Base-by-base conservation (phyloP, 1,140 invertebrate genomes). In the Drosophila prosaltans region DNA sequence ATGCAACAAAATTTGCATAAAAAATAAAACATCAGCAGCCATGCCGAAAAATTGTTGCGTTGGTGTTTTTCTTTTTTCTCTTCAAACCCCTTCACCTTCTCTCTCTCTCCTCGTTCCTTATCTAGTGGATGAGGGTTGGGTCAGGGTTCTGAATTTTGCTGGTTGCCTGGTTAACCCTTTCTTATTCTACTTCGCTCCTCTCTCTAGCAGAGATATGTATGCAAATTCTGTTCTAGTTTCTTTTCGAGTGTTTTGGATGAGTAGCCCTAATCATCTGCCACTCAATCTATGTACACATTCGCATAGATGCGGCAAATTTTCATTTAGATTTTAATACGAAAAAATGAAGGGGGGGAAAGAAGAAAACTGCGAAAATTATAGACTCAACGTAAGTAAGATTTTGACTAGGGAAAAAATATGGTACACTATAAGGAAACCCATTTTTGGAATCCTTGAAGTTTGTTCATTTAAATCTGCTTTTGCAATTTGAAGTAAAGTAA, bases 1-100 rank as follows among this genome's bases (percentile, higher is more conserved):
- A 88, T 88, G 85, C 74, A 89, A 89, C 78, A 79, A 77, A 78
- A 88, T 88, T 88, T 88, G 84, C 84, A 88, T 84, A 89, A 89
- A 84, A 89, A 84, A 83, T 80, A 78, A 78, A 85, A 85, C 62
- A 82, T 76, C 72, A 79, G 69, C 71, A 73, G 68, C 74, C 71
- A 86, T 69, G 77, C 80, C 77, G 68, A 80, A 89, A 89, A 80
- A 84, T 88, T 86, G 83, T 86, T 86, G 83, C 76, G 68, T 86
- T 86, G 70, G 74, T 81, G 65, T 78, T 84, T 74, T 78, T 71
- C 67, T 78, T 82, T 82, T 78, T 45, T 80, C 65, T 81, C 65
- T 64, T 7, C 32, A 7, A 36, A 36, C 32, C 24, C 32, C 45
- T 30, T 30, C 0, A 2, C 4, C 39, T 36, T 48, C 36, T 43